A percentile compares a stretch with the other conserved stretches of the same genome.
phyloP scores from a whole-genome alignment of 2,888 invertebrate species.

The Hypolimnas misippus region DNA sequence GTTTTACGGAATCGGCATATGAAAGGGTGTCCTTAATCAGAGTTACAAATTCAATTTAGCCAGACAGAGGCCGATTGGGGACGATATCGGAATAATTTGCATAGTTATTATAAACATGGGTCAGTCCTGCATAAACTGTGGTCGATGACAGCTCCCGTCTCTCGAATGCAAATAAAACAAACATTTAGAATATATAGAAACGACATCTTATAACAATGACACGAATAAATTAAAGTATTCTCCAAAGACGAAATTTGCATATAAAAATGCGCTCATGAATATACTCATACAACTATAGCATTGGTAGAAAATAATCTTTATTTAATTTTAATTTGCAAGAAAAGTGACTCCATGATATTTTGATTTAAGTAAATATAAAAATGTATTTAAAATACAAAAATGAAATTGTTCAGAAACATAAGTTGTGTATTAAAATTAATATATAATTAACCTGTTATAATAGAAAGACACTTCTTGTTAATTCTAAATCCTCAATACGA shows the following conservation, averaged over 20 bases:
- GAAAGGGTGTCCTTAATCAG: constrained; percentile 73
- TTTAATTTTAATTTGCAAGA: too few species aligned
- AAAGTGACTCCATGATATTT: too few species aligned
- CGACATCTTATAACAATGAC: constrained; percentile 29
- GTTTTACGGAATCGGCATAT: constrained; percentile 59
- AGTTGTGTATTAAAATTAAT: too few species aligned
- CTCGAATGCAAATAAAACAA: constrained; percentile 61
- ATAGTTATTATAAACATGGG: constrained; percentile 83
- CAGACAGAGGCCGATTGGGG: constrained; percentile 68
- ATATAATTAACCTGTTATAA: constrained; percentile 4
- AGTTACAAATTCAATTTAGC: constrained; percentile 81
- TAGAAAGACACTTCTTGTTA: constrained; percentile 36
- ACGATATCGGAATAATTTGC: constrained; percentile 79
- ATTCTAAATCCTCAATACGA: constrained; percentile 48
- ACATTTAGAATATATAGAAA: constrained; percentile 48
- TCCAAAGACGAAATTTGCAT: not conserved
- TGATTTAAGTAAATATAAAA: too few species aligned
- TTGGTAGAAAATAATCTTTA: too few species aligned
- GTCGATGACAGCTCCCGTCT: constrained; percentile 72
- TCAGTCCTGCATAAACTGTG: constrained; percentile 77
- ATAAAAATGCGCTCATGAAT: too few species aligned
- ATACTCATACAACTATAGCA: too few species aligned
- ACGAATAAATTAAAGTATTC: not conserved
- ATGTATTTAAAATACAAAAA: too few species aligned
- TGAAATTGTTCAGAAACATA: too few species aligned